A percentile compares a stretch with the other conserved stretches of the same genome.
These are phyloP conservation scores for Ursus arctos DNA, from an alignment of 2,113 vertebrate species.

Conservation along the genomic window DNA sequence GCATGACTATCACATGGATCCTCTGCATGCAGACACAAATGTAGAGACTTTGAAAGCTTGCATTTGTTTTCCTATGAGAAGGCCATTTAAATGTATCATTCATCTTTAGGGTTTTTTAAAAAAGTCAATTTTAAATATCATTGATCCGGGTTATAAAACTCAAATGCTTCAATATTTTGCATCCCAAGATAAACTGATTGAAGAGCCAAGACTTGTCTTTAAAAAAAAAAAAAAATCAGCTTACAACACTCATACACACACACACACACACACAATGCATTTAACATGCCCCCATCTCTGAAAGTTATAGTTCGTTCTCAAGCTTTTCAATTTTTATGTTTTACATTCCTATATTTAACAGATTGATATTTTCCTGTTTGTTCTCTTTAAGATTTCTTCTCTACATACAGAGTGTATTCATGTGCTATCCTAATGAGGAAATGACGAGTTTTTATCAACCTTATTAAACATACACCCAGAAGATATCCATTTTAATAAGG, in stretches of 20 bases:
- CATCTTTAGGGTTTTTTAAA: constrained; percentile 56
- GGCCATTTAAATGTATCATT: constrained; percentile 70
- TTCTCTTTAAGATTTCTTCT: constrained; percentile 85
- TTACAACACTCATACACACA: constrained; percentile 55
- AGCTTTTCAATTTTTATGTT: constrained; percentile 82
- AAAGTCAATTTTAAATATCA: constrained; percentile 79
- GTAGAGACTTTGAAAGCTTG: constrained; percentile 61
- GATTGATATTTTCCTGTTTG: constrained; percentile 87
- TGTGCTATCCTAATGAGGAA: constrained; percentile 89
- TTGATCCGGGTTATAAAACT: constrained; percentile 69
- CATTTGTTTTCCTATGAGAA: constrained; percentile 69
- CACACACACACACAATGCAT: neutral
- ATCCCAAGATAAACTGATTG: constrained; percentile 73
- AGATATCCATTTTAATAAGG: constrained; percentile 92
- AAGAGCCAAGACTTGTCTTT: constrained; percentile 76
- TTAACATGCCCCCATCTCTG: constrained; percentile 60
- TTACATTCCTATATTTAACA: constrained; percentile 85
- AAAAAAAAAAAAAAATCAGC: constrained; percentile 71
- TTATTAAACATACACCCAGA: constrained; percentile 91
- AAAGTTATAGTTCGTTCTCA: constrained; percentile 72
- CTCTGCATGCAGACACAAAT: constrained; percentile 10
- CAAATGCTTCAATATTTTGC: constrained; percentile 83
- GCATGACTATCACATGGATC: neutral
- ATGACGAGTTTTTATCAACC: constrained; percentile 91
- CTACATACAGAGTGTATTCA: constrained; percentile 86